These are phyloP conservation scores for Fregata magnificens DNA, from an alignment of 2,113 vertebrate genomes.

Conservation along the genomic window DNA sequence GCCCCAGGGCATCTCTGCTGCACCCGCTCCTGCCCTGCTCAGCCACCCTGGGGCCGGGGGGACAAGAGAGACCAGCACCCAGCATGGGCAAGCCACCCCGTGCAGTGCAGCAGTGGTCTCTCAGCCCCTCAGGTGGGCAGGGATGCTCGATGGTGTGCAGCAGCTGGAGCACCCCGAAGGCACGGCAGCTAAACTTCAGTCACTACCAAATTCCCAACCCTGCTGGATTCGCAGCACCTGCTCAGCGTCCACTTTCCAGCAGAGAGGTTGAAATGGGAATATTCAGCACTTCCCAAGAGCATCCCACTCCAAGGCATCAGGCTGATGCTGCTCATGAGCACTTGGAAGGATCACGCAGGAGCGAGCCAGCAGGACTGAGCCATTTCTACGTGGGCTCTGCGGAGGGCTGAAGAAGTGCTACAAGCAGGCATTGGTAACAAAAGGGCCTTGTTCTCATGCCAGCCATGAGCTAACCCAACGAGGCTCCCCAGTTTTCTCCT, in stretches of 20 bases:
- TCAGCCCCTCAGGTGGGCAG: background rate
- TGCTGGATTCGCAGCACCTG: accelerated
- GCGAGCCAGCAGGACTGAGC: background rate
- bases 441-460: background rate
- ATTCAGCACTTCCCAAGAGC: background rate
- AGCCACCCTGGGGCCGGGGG: accelerated
- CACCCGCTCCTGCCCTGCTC: background rate
- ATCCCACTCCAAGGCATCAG: background rate
- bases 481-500: background rate
- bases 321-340: background rate
- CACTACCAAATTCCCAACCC: background rate
- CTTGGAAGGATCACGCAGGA: background rate
- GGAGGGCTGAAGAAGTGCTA: background rate
- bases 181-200: background rate
- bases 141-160: background rate
- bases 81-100: accelerated
- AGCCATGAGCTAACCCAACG: background rate
- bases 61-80: background rate
- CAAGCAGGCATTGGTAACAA: background rate
- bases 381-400: accelerated
- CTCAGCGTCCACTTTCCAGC: background rate
- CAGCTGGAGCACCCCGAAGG: background rate
- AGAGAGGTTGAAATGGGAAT: background rate
- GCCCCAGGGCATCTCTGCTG: background rate
- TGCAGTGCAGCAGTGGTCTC: background rate